phyloP scores from a whole-genome alignment of 2,797 vertebrate genomes.

The Parauchenoglanis ngamensis region DNA sequence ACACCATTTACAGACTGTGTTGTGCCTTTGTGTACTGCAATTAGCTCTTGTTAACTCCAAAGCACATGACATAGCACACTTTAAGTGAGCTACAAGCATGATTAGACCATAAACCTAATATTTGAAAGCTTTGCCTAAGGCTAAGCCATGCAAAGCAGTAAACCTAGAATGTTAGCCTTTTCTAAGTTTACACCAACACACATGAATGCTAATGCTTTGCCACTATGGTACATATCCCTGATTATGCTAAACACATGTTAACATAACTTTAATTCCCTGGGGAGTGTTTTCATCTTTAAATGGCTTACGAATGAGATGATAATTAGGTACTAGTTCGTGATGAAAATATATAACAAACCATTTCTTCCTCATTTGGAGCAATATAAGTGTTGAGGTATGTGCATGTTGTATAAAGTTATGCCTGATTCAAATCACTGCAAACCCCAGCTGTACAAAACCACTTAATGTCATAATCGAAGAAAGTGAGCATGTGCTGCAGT shows the following conservation, averaged over 20 bases:
- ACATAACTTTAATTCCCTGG: conserved; percentile 41
- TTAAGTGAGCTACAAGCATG: conserved; percentile 1
- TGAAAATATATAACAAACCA: conserved; percentile 36
- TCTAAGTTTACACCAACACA: conserved; percentile 32
- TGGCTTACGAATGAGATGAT: conserved; percentile 37
- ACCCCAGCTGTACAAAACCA: conserved; percentile 22
- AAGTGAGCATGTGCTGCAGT: conserved; percentile 24
- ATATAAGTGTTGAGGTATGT: conserved; percentile 22
- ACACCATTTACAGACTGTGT: not conserved
- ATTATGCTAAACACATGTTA: conserved; percentile 50
- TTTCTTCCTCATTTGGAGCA: conserved; percentile 16
- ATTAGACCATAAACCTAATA: conserved; percentile 17
- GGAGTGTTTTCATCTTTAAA: conserved; percentile 44
- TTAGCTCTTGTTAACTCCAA: conserved; percentile 22
- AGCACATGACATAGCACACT: conserved; percentile 9
- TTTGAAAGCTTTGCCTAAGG: conserved; percentile 32
- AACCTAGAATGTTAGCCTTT: conserved; percentile 25
- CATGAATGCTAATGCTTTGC: conserved; percentile 36
- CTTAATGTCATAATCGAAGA: conserved; percentile 40
- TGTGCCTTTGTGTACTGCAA: conserved; percentile 9
- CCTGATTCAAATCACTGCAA: conserved; percentile 14
- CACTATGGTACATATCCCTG: conserved; percentile 25
- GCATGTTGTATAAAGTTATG: conserved; percentile 15
- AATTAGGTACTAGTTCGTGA: conserved; percentile 50
- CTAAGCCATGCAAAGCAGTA: conserved; percentile 5